Conservation (phyloP, 2,797 vertebrate species). For the Gymnodraco acuticeps region DNA sequence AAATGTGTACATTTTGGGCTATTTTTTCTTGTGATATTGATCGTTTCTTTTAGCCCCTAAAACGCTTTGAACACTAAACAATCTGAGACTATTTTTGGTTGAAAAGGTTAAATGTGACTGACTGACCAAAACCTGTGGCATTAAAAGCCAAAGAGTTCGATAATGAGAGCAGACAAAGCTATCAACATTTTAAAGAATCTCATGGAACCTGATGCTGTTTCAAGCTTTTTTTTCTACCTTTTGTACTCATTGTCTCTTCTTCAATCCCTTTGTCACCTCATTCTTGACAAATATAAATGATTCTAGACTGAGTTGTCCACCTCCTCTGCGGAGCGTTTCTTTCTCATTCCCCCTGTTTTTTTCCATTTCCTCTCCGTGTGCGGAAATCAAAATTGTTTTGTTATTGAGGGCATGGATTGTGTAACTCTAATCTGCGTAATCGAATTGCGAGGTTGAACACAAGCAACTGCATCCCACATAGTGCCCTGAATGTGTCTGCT, state of each 20-base stretch:
- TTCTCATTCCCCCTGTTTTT: constrained; percentile 28
- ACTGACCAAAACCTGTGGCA: background rate
- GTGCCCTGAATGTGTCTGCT: constrained; percentile 11
- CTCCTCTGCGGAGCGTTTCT: background rate
- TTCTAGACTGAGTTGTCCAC: background rate
- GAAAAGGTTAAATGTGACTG: background rate
- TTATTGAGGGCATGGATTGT: constrained; percentile 59
- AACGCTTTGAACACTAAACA: background rate
- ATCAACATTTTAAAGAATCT: background rate
- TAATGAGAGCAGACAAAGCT: background rate
- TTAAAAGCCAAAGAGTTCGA: background rate
- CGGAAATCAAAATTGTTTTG: constrained; percentile 55
- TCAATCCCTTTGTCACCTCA: background rate
- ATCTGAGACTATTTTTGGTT: background rate
- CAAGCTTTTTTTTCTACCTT: background rate
- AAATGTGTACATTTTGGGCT: no score
- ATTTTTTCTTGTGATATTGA: no score
- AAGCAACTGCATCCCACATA: constrained; percentile 39
- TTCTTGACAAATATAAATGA: background rate
- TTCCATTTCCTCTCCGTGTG: constrained; percentile 41
- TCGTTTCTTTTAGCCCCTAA: no score
- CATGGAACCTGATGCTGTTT: background rate
- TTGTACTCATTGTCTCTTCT: background rate
- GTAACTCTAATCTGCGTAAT: constrained; percentile 70
- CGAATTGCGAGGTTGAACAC: constrained; percentile 49